Evolutionary conservation across 2,888 invertebrate species (phyloP).

Genomic region (Brassicogethes aeneus): DNA sequence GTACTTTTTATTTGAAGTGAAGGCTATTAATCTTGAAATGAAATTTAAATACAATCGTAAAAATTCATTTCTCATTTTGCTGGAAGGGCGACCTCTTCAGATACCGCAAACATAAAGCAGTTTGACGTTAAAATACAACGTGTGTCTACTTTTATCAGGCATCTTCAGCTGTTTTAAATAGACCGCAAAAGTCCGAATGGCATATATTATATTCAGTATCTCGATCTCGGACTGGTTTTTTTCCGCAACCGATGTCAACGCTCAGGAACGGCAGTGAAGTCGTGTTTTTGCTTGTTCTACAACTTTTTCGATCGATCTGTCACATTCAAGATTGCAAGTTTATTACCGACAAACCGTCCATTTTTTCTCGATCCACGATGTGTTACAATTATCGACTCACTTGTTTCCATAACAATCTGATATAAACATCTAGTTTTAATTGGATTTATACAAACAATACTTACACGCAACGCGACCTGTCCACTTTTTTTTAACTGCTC

Average conservation of each 20-base stretch:
- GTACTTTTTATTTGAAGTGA: too few relatives aligned
- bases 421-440: not conserved
- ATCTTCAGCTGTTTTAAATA: slow-evolving; percentile 34
- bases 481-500: too few relatives aligned
- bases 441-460: not conserved
- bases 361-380: slow-evolving; percentile 11
- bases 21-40: slow-evolving; percentile 24
- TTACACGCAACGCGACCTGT: too few relatives aligned
- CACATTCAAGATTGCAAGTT: slow-evolving; percentile 30
- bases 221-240: slow-evolving; percentile 32
- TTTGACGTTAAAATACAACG: slow-evolving; percentile 34
- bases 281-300: slow-evolving; percentile 33
- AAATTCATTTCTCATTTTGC: slow-evolving; percentile 29
- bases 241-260: slow-evolving; percentile 18
- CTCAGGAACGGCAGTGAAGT: slow-evolving; percentile 22
- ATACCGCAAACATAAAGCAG: not conserved
- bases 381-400: slow-evolving; percentile 13
- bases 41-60: slow-evolving; percentile 34
- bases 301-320: slow-evolving; percentile 33
- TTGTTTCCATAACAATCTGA: slow-evolving; percentile 9
- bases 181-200: slow-evolving; percentile 30
- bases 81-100: slow-evolving; percentile 19
- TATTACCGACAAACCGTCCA: slow-evolving; percentile 24
- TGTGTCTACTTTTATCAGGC: slow-evolving; percentile 30
- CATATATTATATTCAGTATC: slow-evolving; percentile 33